A percentile compares a stretch with the other conserved stretches of the same genome.
These are phyloP conservation scores for Himalopsyche japonica DNA, from an alignment of 2,888 invertebrate genomes.

Conservation along the genomic window DNA sequence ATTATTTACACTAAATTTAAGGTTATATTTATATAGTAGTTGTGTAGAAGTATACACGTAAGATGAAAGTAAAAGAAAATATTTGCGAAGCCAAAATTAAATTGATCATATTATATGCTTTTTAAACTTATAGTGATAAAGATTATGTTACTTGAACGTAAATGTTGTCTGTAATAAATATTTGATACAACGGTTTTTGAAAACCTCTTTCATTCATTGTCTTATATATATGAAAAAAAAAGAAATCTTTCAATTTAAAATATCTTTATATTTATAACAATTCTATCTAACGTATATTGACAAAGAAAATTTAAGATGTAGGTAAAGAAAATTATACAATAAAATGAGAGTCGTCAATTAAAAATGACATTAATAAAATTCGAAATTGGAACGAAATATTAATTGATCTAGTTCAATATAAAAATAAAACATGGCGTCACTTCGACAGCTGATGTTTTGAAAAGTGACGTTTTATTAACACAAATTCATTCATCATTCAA, in stretches of 20 bases:
- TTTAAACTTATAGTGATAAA: neutral
- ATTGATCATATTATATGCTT: neutral
- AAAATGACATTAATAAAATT: neutral
- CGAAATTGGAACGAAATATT: neutral
- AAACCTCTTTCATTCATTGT: neutral
- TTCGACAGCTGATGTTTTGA: neutral
- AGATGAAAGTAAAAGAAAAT: conserved; percentile 1
- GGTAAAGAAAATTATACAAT: neutral
- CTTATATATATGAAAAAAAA: neutral
- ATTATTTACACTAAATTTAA: neutral
- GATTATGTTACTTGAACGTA: neutral
- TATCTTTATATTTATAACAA: neutral
- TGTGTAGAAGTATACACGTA: neutral
- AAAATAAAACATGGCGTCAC: neutral
- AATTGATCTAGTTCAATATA: neutral
- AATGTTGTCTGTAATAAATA: neutral
- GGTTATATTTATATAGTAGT: neutral
- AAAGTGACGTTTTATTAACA: neutral
- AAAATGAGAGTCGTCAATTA: neutral
- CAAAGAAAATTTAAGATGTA: neutral
- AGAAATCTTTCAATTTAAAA: neutral
- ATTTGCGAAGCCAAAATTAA: neutral
- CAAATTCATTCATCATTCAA: neutral
- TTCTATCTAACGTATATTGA: neutral
- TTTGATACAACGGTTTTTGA: neutral